phyloP scores from a whole-genome alignment of 2,113 vertebrate genomes.

The Carassius gibelio region DNA sequence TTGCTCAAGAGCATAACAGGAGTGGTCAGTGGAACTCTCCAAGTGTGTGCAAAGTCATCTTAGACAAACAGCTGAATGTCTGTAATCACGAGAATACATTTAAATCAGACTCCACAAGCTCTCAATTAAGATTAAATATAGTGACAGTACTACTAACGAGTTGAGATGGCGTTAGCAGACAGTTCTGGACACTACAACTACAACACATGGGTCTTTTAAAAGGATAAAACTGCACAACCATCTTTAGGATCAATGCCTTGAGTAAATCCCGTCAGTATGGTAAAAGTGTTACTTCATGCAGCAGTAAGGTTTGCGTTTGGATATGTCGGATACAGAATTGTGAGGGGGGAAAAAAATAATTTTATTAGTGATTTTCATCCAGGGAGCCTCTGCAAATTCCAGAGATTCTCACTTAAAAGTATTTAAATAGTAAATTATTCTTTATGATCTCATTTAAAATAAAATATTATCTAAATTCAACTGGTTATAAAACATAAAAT shows the following conservation, averaged over 20 bases:
- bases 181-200: neutral
- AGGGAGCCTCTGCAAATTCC: neutral
- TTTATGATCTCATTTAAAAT: neutral
- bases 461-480: neutral
- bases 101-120: neutral
- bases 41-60: neutral
- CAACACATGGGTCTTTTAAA: neutral
- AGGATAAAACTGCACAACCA: neutral
- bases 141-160: neutral
- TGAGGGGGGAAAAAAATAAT: neutral
- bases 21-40: neutral
- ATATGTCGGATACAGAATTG: neutral
- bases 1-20: constrained; percentile 9
- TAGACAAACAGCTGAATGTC: neutral
- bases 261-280: neutral
- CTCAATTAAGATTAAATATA: neutral
- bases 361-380: neutral
- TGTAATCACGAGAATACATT: constrained; percentile 3
- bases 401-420: neutral
- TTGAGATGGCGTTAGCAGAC: neutral
- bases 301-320: neutral
- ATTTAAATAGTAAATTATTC: neutral
- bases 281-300: no score
- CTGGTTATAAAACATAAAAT: neutral
- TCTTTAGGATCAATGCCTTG: neutral